Evolutionary conservation across 2,797 vertebrate species (phyloP).

Genomic region (Benthosema pterotum): DNA sequence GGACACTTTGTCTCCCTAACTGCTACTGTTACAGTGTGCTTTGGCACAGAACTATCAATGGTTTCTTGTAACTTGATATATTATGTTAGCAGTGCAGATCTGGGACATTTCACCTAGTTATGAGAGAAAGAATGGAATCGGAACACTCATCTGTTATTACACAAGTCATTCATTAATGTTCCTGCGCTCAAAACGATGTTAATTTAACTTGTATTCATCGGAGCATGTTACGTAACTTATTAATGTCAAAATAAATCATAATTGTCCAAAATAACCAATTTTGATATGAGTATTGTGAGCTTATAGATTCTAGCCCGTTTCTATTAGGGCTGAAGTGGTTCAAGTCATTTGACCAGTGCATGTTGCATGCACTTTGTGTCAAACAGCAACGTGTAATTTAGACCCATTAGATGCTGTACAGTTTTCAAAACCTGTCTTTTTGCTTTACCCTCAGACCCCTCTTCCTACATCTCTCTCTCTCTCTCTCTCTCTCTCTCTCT

Average conservation of each 20-base stretch:
- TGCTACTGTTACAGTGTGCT: constrained; percentile 13
- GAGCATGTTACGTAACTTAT: no score
- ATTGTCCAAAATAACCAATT: no score
- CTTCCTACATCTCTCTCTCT: constrained; percentile 38
- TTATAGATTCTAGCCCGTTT: no score
- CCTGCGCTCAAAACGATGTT: no score
- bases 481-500: constrained; percentile 44
- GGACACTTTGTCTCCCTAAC: constrained; percentile 7
- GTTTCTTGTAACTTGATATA: constrained; percentile 28
- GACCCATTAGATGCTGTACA: constrained; percentile 39
- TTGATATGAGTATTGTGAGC: no score
- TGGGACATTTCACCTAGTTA: constrained; percentile 53
- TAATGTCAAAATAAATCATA: no score
- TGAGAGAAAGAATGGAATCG: constrained; percentile 11
- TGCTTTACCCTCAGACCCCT: constrained; percentile 21
- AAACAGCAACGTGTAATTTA: constrained; percentile 14
- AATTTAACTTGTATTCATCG: no score
- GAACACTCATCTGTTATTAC: no score
- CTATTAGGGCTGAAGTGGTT: no score
- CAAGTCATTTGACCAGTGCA: no score
- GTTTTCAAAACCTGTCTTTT: constrained; percentile 21
- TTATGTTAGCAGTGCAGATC: constrained; percentile 50
- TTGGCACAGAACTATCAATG: constrained; percentile 40
- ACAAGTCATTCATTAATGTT: no score
- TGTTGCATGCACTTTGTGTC: neutral